Percentiles rank a stretch among this genome's conserved stretches.
These are phyloP conservation scores for Panonychus citri DNA, from an alignment of 1,140 invertebrate genomes.

Conservation along the genomic window DNA sequence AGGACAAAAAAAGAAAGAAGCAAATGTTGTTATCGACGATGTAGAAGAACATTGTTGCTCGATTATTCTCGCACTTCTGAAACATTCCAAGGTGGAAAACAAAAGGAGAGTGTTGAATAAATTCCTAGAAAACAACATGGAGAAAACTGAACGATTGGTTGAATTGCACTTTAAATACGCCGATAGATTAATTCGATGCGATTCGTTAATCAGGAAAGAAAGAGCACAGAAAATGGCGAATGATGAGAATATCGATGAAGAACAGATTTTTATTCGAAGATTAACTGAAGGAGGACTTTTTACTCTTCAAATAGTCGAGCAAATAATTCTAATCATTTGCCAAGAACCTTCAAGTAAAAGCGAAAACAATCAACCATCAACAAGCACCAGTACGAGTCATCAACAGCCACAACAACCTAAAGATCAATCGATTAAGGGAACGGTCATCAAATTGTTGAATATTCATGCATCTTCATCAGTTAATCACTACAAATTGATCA, in stretches of 20 bases:
- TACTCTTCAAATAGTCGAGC: conserved; percentile 81
- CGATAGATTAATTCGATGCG: conserved; percentile 70
- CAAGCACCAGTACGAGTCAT: neutral
- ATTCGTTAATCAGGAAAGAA: conserved; percentile 42
- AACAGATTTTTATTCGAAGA: conserved; percentile 61
- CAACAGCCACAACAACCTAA: neutral
- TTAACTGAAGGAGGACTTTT: conserved; percentile 70
- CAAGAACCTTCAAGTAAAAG: conserved; percentile 19
- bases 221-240: conserved; percentile 18
- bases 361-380: neutral
- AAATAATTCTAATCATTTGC: conserved; percentile 79
- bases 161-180: conserved; percentile 95
- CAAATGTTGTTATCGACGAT: conserved; percentile 21
- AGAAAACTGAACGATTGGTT: conserved; percentile 86
- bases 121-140: conserved; percentile 93
- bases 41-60: conserved; percentile 40
- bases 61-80: conserved; percentile 75
- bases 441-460: conserved; percentile 5
- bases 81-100: conserved; percentile 71
- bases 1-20: conserved; percentile 45
- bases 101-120: conserved; percentile 71
- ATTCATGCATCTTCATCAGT: conserved; percentile 1
- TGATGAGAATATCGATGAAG: conserved; percentile 35
- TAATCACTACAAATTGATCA: conserved; percentile 9
- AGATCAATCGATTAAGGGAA: conserved; percentile 2